phyloP scores from a whole-genome alignment of 2,888 invertebrate genomes.

The Hirtodrosophila cameraria region DNA sequence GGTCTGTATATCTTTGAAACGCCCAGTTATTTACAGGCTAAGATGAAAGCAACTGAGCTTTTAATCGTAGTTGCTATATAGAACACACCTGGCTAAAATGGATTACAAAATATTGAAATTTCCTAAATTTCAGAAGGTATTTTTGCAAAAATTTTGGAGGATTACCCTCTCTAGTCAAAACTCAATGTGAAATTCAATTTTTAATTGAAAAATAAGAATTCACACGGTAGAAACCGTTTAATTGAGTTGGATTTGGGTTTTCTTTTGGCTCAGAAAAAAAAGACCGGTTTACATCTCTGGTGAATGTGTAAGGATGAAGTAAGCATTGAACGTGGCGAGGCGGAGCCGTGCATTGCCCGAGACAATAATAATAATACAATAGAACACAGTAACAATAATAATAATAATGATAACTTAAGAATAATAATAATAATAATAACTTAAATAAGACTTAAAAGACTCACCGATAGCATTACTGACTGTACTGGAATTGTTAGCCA shows the following conservation, averaged over 20 bases:
- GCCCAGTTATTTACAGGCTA: no score
- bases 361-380: neutral
- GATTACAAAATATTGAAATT: no score
- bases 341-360: slow-evolving; percentile 13
- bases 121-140: no score
- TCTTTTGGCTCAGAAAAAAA: neutral
- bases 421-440: no score
- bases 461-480: slow-evolving; percentile 18
- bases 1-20: no score
- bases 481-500: neutral
- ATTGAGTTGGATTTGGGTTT: neutral
- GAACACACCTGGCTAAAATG: no score
- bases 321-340: slow-evolving; percentile 25
- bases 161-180: no score
- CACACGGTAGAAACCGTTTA: no score
- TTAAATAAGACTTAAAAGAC: slow-evolving; percentile 11
- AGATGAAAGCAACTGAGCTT: no score
- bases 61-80: no score
- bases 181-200: no score
- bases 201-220: neutral
- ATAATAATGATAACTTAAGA: neutral
- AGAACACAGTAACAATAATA: neutral
- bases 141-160: no score
- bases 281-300: slow-evolving; percentile 48
- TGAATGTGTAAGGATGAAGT: slow-evolving; percentile 40